Base-by-base conservation (phyloP, 2,888 invertebrate genomes). In the Dryomyza anilis region DNA sequence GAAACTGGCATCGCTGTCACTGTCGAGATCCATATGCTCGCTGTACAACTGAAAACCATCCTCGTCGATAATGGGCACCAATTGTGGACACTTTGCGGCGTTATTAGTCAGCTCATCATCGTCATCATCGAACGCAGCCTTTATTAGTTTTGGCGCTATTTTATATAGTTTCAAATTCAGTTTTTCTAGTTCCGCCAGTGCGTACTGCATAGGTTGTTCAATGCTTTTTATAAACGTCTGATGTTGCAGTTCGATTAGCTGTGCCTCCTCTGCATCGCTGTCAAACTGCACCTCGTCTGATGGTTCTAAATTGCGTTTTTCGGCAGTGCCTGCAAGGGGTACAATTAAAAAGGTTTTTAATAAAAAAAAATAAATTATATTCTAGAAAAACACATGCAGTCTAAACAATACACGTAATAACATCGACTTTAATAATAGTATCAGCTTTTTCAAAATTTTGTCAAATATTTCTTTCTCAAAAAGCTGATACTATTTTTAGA, bases 201-300 rank as follows among this genome's bases (percentile, higher is more conserved):
- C 36, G 33, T 64, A 69, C 2, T 19, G 64, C 48, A 65, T 46
- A 3, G 64, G 69, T 45, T 73, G 72, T 12, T 52, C 25, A 45
- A 71, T 67, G 19, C 25, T 39, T 60, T 69, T 70, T 7, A 65
- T 25, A 0, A 19, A 23, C 2, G 12, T 12, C 12, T 65, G 29
- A 2, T 36, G 39, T 6, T 23, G 5, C 5, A 78, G 53, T 68
- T 77, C 78, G 29, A 77, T 67, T 60, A 79, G 67, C 69, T 78
- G 78, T 2, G 72, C 46, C 0, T 70, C 67, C 27, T 72, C 69
- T 10, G 64, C 67, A 43, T 78, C 74, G 36, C 72, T 76, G 27
- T 74, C 69, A 50, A 76, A 76, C 4, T 56, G 14, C 1, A 76
- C 57, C 25, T 73, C 69, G 56, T 73, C 69, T 21, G 68, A 61